Conservation (phyloP, 2,888 invertebrate genomes). For the Eupeodes latifasciatus region DNA sequence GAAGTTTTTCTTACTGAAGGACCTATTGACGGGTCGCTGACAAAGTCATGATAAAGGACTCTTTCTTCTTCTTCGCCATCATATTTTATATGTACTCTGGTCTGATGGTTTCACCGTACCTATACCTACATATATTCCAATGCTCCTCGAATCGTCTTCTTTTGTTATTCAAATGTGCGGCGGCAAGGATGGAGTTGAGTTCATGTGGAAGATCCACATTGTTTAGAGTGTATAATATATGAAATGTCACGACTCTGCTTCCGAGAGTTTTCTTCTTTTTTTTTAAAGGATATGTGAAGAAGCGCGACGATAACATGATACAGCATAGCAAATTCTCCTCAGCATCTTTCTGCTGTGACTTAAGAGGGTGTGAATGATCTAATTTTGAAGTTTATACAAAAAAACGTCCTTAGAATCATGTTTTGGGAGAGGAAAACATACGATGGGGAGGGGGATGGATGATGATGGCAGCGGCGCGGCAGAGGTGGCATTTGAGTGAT, state of each 20-base stretch:
- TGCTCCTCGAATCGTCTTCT: background rate
- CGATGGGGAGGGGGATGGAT: background rate
- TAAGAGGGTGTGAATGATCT: slow-evolving; percentile 64
- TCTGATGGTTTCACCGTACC: background rate
- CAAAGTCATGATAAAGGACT: slow-evolving; percentile 71
- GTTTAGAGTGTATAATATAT: slow-evolving; percentile 12
- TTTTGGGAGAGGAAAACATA: background rate
- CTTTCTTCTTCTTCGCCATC: background rate
- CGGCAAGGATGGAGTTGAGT: slow-evolving; percentile 14
- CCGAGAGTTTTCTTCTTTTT: slow-evolving; percentile 19
- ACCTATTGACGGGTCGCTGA: slow-evolving; percentile 71
- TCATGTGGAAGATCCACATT: slow-evolving; percentile 27
- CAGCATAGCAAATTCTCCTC: slow-evolving; percentile 30
- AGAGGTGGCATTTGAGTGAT: slow-evolving; percentile 1
- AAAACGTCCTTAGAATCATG: background rate
- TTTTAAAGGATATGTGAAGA: slow-evolving; percentile 33
- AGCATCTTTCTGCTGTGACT: slow-evolving; percentile 25
- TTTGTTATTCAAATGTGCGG: slow-evolving; percentile 64
- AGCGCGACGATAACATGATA: slow-evolving; percentile 53
- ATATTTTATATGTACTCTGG: background rate
- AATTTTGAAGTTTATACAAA: slow-evolving; percentile 27
- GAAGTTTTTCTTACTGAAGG: slow-evolving; percentile 62
- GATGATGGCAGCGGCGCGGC: background rate
- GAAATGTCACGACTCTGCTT: slow-evolving; percentile 68
- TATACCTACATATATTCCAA: background rate